Base-by-base conservation (phyloP, 2,888 invertebrate genomes). In the Lasioglossum marginatum region DNA sequence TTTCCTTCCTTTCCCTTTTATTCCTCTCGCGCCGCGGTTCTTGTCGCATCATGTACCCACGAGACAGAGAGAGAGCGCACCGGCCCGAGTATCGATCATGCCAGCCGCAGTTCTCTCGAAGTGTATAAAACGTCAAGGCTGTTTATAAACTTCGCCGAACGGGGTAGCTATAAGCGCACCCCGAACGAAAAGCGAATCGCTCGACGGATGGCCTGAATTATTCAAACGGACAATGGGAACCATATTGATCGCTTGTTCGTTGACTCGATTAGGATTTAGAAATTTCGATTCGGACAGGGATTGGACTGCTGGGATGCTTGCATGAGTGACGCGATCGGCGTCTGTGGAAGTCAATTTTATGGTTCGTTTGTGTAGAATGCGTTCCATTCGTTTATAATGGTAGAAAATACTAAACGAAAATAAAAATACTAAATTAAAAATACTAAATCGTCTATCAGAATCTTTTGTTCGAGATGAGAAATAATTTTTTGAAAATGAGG, bases 101-200 rank as follows among this genome's bases (percentile, higher is more conserved):
- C 37, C 57, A 34, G 45, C 19, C 43, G 60, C 27, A 12, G n/a
- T 34, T 52, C 45, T 52, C n/a, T 52, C 52, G 52, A 52, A n/a
- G 27, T 70, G 23, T 31, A 57, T 45, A 57, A 80, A 82, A 75
- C 60, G 75, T 75, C 80, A 74, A 79, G 80, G 74, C n/a, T 74
- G 19, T 43, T 48, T 40, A 52, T 48, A 48, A 82, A 80, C 45
- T 75, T 82, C 37, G 27, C 31, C 31, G 27, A 75, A 74, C 23
- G 37, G 66, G 43, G 19, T 27, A 43, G 23, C 27, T 73, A 27
- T 45, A 73, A 23, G 43, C n/a, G n/a, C 77, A 31, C 72, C 31
- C 45, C 27, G 72, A 72, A 72, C 19, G 34, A 68, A n/a, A 37
- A 68, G 34, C 68, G 23, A 68, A 37, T 48, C 16, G 48, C 31